Percentiles rank a stretch among this genome's conserved stretches.
These are phyloP conservation scores for Sericinus montela DNA, from an alignment of 2,888 invertebrate species.

Conservation along the genomic window DNA sequence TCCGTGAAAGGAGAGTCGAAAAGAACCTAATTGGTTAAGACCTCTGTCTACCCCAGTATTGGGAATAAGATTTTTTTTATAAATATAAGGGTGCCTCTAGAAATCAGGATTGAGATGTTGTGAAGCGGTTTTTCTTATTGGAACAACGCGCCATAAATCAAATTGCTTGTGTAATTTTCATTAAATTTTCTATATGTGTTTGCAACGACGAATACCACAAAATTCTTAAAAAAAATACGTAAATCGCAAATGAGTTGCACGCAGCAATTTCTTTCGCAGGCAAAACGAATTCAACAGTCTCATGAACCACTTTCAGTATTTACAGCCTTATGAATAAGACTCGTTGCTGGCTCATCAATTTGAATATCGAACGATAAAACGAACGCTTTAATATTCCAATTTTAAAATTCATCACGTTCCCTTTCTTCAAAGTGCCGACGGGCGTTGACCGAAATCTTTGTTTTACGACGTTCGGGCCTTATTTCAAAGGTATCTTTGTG, in stretches of 20 bases:
- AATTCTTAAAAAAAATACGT: background rate
- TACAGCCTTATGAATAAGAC: constrained; percentile 18
- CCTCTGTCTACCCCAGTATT: no score
- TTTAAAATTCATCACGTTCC: constrained; percentile 53
- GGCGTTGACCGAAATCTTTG: constrained; percentile 24
- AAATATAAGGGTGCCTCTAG: no score
- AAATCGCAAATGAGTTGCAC: constrained; percentile 5
- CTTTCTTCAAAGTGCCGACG: constrained; percentile 24
- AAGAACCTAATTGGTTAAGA: no score
- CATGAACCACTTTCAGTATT: constrained; percentile 15
- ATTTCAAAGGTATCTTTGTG: constrained; percentile 20
- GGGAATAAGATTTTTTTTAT: no score
- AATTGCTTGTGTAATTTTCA: no score
- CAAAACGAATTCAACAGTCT: constrained; percentile 16
- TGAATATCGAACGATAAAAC: constrained; percentile 50
- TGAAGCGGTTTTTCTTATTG: no score
- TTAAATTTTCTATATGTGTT: no score
- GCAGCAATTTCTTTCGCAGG: constrained; percentile 8
- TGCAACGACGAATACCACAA: no score
- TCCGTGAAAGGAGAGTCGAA: no score
- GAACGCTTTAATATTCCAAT: constrained; percentile 43
- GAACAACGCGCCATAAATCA: no score
- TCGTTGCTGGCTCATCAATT: constrained; percentile 47
- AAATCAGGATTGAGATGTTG: no score
- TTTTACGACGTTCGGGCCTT: constrained; percentile 21